phyloP scores from a whole-genome alignment of 2,797 vertebrate species.

The Emys orbicularis region DNA sequence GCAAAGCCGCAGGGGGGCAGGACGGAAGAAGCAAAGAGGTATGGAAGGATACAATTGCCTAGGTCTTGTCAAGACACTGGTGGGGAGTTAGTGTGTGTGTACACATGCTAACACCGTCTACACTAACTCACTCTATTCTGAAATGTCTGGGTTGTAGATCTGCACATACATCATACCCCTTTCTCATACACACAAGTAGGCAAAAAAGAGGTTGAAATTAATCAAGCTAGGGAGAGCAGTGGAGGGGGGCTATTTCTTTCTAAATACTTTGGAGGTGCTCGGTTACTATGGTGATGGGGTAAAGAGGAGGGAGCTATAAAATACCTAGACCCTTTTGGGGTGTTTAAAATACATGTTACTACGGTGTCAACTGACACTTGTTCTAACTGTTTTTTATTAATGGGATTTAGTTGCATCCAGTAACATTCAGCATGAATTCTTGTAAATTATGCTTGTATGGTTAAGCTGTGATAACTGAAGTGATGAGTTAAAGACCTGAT shows the following conservation, averaged over 20 bases:
- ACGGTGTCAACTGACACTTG: conserved; percentile 35
- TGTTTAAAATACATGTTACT: conserved; percentile 54
- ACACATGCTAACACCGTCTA: not conserved
- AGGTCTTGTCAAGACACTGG: fast-evolving
- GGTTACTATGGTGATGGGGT: not conserved
- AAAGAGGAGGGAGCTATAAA: conserved; percentile 19
- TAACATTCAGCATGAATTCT: conserved; percentile 75
- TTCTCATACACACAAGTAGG: conserved; percentile 46
- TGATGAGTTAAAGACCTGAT: conserved; percentile 82
- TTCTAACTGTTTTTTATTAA: conserved; percentile 74
- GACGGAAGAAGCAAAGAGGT: not conserved
- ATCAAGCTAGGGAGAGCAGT: conserved; percentile 36
- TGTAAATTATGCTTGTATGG: conserved; percentile 74
- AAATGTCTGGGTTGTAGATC: not conserved
- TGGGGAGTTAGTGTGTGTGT: not conserved
- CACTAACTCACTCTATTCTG: not conserved
- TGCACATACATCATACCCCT: not conserved
- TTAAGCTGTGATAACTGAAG: conserved; percentile 75
- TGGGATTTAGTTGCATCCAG: conserved; percentile 73
- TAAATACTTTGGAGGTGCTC: conserved; percentile 56
- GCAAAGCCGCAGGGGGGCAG: fast-evolving
- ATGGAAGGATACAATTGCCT: not conserved
- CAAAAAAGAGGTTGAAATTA: conserved; percentile 62
- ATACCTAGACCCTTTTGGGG: conserved; percentile 39
- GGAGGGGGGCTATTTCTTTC: conserved; percentile 48